These are phyloP conservation scores for Dromiciops gliroides DNA, from an alignment of 2,113 vertebrate species.

Conservation along the genomic window DNA sequence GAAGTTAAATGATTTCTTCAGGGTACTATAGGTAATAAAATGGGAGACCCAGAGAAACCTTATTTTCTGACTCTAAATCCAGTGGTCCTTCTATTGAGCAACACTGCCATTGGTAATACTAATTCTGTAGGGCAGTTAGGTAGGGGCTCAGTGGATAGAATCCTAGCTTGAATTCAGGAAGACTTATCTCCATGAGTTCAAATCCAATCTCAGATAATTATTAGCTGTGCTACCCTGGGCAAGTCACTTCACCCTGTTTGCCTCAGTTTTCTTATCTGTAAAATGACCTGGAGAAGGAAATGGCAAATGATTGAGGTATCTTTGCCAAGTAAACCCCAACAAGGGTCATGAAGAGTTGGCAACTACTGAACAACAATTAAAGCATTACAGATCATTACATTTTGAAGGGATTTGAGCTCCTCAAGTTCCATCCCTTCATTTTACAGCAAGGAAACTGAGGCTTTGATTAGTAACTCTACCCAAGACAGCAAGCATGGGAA, in stretches of 20 bases:
- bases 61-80: neutral
- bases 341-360: too few species aligned
- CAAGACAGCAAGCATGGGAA: neutral
- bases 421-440: neutral
- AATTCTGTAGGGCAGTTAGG: neutral
- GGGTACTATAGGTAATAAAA: neutral
- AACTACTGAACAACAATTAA: neutral
- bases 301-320: too few species aligned
- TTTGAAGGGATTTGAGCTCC: neutral
- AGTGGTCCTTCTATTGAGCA: neutral
- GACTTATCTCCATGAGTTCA: neutral
- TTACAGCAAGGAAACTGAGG: neutral
- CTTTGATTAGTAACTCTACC: neutral
- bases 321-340: too few species aligned
- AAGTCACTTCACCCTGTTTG: too few species aligned
- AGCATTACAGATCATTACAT: neutral
- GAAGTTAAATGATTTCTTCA: neutral
- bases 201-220: neutral
- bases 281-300: too few species aligned
- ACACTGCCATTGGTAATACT: neutral
- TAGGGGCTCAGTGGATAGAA: neutral
- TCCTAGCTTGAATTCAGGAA: neutral
- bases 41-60: neutral
- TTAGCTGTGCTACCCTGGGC: too few species aligned
- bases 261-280: neutral